Evolutionary conservation across 2,888 invertebrate genomes (phyloP), one percentile per base, ranked within the genome.

Genomic region (Teinopalpus imperialis): DNA sequence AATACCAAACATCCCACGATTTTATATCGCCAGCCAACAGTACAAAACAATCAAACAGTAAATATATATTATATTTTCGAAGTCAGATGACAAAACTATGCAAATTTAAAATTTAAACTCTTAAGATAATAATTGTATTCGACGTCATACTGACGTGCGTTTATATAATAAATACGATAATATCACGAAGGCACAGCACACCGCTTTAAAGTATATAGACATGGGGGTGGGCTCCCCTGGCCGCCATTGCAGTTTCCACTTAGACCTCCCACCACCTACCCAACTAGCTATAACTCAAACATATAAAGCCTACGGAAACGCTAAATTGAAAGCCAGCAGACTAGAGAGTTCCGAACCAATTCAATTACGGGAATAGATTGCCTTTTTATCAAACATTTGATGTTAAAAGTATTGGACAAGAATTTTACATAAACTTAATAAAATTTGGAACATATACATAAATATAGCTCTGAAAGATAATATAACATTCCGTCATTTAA

Each of bases 231-330:
- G 47, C 54, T 55, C 55, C 57, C 58, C 63, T 47, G 31, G 49
- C 52, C 66, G 63, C 65, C 65, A 67, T 69, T 62, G 63, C 66
- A 61, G 65, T 58, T 61, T 63, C 56, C 57, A 59, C 61, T 61
- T 57, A 56, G 54, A 59, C 45, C 54, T 52, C 48, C 57, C 53
- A 54, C 57, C 51, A 52, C 54, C 59, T 53, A 51, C 56, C 57
- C 52, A 57, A 59, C 60, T 64, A 61, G 47, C 54, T 62, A 54
- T 59, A 62, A 59, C 54, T 53, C 49, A 50, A 51, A 49, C 49
- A 49, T 53, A 43, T 51, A 53, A 45, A 56, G 51, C 54, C 56
- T 54, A 53, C 56, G 56, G 54, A 50, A 52, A 45, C 49, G 43
- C 48, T 39, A 49, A 43, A 53, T 56, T 53, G 49, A 52, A 54